Evolutionary conservation across 2,888 invertebrate species (phyloP).

Genomic region (Melolontha melolontha): DNA sequence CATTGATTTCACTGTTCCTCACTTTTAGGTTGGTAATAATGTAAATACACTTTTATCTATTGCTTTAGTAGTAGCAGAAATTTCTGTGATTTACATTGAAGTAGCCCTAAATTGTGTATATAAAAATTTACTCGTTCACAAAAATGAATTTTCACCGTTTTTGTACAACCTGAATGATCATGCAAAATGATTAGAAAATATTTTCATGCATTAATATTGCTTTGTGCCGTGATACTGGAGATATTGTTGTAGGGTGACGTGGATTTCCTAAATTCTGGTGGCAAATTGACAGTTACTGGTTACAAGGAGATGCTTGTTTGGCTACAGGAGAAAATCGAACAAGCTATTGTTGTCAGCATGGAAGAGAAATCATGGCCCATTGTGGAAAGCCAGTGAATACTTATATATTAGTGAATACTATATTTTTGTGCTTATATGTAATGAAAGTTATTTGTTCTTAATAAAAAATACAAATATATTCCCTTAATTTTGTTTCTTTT

Average conservation of each 20-base stretch:
- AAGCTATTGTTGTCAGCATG: slow-evolving; percentile 79
- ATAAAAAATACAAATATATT: slow-evolving; percentile 39
- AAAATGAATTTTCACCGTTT: too few species aligned
- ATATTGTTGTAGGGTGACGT: slow-evolving; percentile 57
- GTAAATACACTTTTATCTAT: too few species aligned
- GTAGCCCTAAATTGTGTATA: too few species aligned
- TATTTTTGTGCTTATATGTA: slow-evolving; percentile 28
- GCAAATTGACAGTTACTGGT: slow-evolving; percentile 76
- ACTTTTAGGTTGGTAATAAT: too few species aligned
- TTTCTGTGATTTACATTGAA: too few species aligned
- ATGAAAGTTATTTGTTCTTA: slow-evolving; percentile 38
- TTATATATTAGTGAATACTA: slow-evolving; percentile 12
- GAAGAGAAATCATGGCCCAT: slow-evolving; percentile 76
- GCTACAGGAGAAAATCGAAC: slow-evolving; percentile 81
- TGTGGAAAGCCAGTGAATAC: slow-evolving; percentile 47
- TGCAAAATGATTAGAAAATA: too few species aligned
- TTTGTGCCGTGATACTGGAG: too few species aligned
- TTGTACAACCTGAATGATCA: too few species aligned
- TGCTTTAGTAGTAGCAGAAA: too few species aligned
- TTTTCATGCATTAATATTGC: too few species aligned
- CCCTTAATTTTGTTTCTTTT: slow-evolving; percentile 29
- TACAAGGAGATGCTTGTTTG: slow-evolving; percentile 75
- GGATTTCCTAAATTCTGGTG: slow-evolving; percentile 65
- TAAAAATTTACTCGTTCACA: too few species aligned
- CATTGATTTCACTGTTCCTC: too few species aligned